phyloP scores from a whole-genome alignment of 2,797 vertebrate species.

The Nothura maculosa region DNA sequence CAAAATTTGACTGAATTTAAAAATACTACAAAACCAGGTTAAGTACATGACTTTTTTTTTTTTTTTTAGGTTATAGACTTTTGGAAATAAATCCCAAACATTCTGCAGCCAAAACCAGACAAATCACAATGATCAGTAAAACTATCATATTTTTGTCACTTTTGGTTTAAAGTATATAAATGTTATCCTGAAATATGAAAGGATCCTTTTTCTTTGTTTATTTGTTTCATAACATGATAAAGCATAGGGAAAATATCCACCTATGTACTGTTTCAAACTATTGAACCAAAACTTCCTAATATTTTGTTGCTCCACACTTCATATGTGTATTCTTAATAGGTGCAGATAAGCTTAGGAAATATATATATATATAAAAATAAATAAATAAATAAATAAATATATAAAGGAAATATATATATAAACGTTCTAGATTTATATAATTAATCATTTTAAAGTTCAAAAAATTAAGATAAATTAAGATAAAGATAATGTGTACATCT shows the following conservation, averaged over 20 bases:
- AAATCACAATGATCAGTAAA: not conserved
- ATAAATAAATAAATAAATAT: too few species aligned
- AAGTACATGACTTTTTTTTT: not conserved
- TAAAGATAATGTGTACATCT: not conserved
- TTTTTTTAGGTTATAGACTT: not conserved
- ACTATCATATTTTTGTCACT: not conserved
- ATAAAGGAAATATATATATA: not conserved
- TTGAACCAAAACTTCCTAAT: not conserved
- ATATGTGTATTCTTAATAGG: not conserved
- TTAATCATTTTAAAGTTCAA: not conserved
- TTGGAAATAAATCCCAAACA: not conserved
- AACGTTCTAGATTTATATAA: not conserved
- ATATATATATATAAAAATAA: not conserved
- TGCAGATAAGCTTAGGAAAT: not conserved
- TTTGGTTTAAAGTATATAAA: not conserved
- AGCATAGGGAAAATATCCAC: not conserved
- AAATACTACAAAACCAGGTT: not conserved
- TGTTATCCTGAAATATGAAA: not conserved
- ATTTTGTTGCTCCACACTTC: not conserved
- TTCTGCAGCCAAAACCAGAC: not conserved
- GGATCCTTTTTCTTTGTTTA: not conserved
- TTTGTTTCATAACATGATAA: not conserved
- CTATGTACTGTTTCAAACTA: not conserved
- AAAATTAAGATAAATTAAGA: not conserved
- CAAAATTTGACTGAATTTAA: constrained; percentile 35